phyloP scores from a whole-genome alignment of 2,797 vertebrate species.

The Anniella stebbinsi region DNA sequence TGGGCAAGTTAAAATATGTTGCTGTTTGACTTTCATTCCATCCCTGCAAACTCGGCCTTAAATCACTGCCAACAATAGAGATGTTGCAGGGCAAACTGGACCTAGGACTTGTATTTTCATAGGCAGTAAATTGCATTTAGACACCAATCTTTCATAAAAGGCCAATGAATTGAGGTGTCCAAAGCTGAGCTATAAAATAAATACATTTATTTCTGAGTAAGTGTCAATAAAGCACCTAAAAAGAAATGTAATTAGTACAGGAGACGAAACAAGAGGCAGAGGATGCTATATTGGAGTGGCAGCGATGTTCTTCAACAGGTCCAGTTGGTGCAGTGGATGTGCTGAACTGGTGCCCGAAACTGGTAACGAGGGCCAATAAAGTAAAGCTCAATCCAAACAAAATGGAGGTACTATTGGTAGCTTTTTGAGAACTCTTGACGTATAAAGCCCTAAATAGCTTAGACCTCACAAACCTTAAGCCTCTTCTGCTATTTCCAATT shows the following conservation, averaged over 20 bases:
- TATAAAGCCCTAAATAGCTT: not conserved
- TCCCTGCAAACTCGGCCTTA: slow-evolving; percentile 21
- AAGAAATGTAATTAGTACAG: slow-evolving; percentile 28
- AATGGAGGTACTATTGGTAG: not conserved
- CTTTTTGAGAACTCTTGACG: not conserved
- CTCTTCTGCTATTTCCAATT: not conserved
- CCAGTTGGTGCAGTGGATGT: not conserved
- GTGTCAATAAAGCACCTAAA: not conserved
- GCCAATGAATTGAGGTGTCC: slow-evolving; percentile 20
- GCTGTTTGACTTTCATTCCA: slow-evolving; percentile 37
- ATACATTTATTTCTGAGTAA: slow-evolving; percentile 17
- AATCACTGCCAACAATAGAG: slow-evolving; percentile 29
- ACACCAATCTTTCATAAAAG: slow-evolving; percentile 14
- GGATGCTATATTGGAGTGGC: not conserved
- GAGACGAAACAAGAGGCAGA: not conserved
- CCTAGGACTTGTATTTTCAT: slow-evolving; percentile 32
- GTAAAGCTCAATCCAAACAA: not conserved
- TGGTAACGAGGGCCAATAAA: not conserved
- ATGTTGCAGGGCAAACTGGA: slow-evolving; percentile 26
- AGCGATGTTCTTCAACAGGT: not conserved
- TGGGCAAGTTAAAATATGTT: slow-evolving; percentile 35
- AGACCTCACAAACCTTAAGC: not conserved
- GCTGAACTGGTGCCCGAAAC: not conserved
- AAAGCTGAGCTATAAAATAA: slow-evolving; percentile 18
- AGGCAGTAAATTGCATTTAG: slow-evolving; percentile 33